A percentile compares a stretch with the other conserved stretches of the same genome.
Evolutionary conservation across 2,797 vertebrate genomes (phyloP).

Genomic region (Sparus aurata): DNA sequence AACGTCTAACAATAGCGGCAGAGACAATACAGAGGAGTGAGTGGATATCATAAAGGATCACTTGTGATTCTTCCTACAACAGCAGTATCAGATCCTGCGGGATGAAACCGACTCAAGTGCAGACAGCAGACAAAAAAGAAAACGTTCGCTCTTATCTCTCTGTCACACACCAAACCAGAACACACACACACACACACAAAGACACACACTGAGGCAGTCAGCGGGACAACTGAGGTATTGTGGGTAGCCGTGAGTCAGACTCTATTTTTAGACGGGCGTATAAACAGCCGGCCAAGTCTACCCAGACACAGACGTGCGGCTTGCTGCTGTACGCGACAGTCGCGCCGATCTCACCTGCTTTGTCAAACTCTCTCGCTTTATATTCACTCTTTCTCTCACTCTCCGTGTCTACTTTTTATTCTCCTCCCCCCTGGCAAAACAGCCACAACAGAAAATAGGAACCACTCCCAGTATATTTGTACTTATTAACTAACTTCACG

Average conservation of each 20-base stretch:
- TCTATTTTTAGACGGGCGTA: slow-evolving; percentile 86
- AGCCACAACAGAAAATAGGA: slow-evolving; percentile 41
- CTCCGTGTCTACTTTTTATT: neutral
- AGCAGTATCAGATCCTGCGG: slow-evolving; percentile 42
- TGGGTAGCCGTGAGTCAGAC: slow-evolving; percentile 84
- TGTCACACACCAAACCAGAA: slow-evolving; percentile 57
- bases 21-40: slow-evolving; percentile 28
- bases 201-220: slow-evolving; percentile 56
- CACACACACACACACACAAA: slow-evolving; percentile 33
- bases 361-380: slow-evolving; percentile 11
- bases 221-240: slow-evolving; percentile 80
- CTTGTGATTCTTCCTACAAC: slow-evolving; percentile 38
- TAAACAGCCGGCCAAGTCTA: slow-evolving; percentile 80
- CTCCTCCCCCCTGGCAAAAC: slow-evolving; percentile 28
- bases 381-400: neutral
- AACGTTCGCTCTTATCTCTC: slow-evolving; percentile 64
- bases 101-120: slow-evolving; percentile 47
- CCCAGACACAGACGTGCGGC: slow-evolving; percentile 75
- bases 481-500: slow-evolving; percentile 55
- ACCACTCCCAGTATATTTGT: slow-evolving; percentile 29
- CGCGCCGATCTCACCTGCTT: slow-evolving; percentile 57
- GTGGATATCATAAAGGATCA: slow-evolving; percentile 49
- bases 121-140: slow-evolving; percentile 49
- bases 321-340: slow-evolving; percentile 53
- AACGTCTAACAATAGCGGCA: slow-evolving; percentile 58